These are phyloP conservation scores for Lobophora halterata DNA, from an alignment of 2,888 invertebrate genomes.

Conservation along the genomic window DNA sequence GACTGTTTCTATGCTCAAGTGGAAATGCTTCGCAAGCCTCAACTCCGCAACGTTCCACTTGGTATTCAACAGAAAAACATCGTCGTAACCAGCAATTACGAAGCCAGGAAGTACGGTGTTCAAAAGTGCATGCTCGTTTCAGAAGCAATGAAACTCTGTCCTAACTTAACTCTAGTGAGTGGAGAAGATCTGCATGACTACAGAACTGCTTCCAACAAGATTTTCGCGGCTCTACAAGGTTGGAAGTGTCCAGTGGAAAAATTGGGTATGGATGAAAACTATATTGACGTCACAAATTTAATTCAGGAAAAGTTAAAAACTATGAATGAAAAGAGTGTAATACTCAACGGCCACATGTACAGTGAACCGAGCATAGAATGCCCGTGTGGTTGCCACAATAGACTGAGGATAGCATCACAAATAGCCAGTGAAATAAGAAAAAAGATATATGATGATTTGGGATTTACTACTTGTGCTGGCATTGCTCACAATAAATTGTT, in stretches of 20 bases:
- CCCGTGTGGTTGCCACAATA: conserved; percentile 86
- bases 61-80: conserved; percentile 92
- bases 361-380: conserved; percentile 81
- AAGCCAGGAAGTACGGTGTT: conserved; percentile 87
- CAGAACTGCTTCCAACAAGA: conserved; percentile 87
- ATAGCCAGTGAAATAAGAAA: conserved; percentile 89
- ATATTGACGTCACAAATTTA: conserved; percentile 87
- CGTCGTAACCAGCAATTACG: conserved; percentile 92
- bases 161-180: conserved; percentile 86
- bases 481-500: conserved; percentile 91
- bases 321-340: conserved; percentile 47
- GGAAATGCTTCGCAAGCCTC: conserved; percentile 87
- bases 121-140: conserved; percentile 88
- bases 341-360: conserved; percentile 81
- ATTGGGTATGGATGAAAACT: conserved; percentile 93
- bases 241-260: conserved; percentile 89
- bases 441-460: conserved; percentile 83
- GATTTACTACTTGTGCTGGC: conserved; percentile 90
- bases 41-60: conserved; percentile 83
- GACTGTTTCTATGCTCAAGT: conserved; percentile 95
- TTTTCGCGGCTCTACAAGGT: conserved; percentile 85
- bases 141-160: conserved; percentile 88
- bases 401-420: conserved; percentile 85
- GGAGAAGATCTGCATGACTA: conserved; percentile 93
- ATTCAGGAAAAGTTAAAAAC: conserved; percentile 78